phyloP scores from a whole-genome alignment of 2,797 vertebrate genomes.

The Chromis chromis region DNA sequence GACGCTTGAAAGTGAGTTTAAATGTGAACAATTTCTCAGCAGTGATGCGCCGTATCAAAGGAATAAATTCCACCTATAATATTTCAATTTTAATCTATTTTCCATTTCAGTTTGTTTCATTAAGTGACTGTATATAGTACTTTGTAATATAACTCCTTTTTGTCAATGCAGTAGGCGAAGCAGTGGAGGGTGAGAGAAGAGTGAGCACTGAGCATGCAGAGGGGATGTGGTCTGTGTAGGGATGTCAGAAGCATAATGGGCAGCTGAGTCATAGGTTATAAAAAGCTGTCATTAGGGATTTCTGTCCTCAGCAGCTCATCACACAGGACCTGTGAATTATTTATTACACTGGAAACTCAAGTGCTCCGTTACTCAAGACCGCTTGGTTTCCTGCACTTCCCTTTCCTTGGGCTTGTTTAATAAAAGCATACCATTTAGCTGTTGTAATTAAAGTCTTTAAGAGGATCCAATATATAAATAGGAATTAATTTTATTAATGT shows the following conservation, averaged over 20 bases:
- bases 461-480: constrained; percentile 54
- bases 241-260: constrained; percentile 85
- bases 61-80: constrained; percentile 1
- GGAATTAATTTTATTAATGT: constrained; percentile 64
- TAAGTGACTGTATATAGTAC: constrained; percentile 36
- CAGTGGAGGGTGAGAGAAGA: constrained; percentile 47
- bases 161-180: constrained; percentile 40
- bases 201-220: constrained; percentile 62
- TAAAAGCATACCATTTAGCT: constrained; percentile 66
- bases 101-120: constrained; percentile 36
- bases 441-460: constrained; percentile 65
- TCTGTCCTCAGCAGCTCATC: constrained; percentile 85
- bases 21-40: background rate
- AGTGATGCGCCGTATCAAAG: background rate
- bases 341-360: constrained; percentile 86
- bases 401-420: constrained; percentile 80
- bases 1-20: background rate
- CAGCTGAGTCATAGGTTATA: constrained; percentile 89
- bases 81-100: constrained; percentile 7
- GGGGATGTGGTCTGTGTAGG: constrained; percentile 81
- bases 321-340: constrained; percentile 87
- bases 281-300: constrained; percentile 89
- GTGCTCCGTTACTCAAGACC: constrained; percentile 79
- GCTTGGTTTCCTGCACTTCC: constrained; percentile 80
- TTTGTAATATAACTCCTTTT: constrained; percentile 59